Evolutionary conservation across 1,140 invertebrate species (phyloP), one percentile per base, ranked within the genome.

Genomic region (Protaetia brevitarsis): DNA sequence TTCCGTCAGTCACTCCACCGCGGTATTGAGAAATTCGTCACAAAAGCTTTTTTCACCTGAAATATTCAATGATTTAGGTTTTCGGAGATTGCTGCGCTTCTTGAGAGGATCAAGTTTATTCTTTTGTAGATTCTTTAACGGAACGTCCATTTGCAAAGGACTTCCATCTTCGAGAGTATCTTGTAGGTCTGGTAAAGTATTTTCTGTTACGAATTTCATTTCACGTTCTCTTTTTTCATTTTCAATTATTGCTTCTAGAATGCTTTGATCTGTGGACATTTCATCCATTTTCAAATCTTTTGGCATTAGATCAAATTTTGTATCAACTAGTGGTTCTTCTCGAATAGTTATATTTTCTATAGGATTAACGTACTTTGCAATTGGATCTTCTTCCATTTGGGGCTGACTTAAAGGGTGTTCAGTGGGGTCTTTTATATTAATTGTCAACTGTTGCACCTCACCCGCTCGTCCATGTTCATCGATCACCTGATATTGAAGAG

Each of bases 361-460:
- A 0, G 59, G 59, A 61, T 61, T 61, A 34, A 61, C 28, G 13
- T 61, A 61, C 11, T 61, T 61, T 26, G 59, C 59, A 11, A 61
- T 61, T 5, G 59, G 59, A 30, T 61, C 28, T 61, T 61, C 59
- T 16, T 61, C 59, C 3, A 36, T 34, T 13, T 61, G 16, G 5
- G 29, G 30, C 8, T 34, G 28, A 21, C n/a, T 8, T 8, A 34
- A 1, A 34, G 1, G 6, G 16, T 23, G 85, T 88, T 34, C 85
- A 71, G 77, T 29, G 79, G 79, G 31, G 88, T 89, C 66, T 75
- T 89, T 3, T 70, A 76, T 29, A 82, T 87, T 51, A 2, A 70
- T 58, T 30, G 68, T 66, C 8, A 75, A 45, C 30, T 75, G 71
- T 21, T 73, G 72, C 10, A 77, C 41, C 64, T 77, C 75, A 4